Percentiles rank a stretch among this genome's conserved stretches.
Evolutionary conservation across 2,888 invertebrate species (phyloP).

Genomic region (Campoletis raptor): DNA sequence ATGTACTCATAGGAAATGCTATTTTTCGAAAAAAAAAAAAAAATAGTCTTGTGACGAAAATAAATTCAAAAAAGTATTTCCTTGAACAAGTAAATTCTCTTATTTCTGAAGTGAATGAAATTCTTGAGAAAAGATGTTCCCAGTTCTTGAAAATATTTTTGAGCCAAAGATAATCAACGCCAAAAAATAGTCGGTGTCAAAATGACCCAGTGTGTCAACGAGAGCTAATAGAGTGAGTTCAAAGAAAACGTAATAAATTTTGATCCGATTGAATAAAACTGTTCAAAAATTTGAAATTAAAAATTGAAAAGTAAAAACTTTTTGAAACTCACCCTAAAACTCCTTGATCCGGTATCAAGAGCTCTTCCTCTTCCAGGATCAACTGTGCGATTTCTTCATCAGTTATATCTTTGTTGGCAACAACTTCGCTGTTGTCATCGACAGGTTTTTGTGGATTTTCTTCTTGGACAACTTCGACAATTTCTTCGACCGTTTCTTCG

Average conservation of each 20-base stretch:
- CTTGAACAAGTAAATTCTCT: too few species aligned
- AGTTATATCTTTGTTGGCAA: conserved; percentile 85
- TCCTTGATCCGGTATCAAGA: conserved; percentile 88
- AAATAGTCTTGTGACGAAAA: too few species aligned
- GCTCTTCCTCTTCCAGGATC: conserved; percentile 89
- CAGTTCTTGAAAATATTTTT: too few species aligned
- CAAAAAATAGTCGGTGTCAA: background rate
- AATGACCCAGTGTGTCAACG: background rate
- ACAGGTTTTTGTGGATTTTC: conserved; percentile 76
- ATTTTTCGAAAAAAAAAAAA: background rate
- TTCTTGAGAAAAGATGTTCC: background rate
- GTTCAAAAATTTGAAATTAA: background rate
- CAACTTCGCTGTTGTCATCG: conserved; percentile 80
- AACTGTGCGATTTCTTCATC: conserved; percentile 90
- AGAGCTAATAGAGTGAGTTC: background rate
- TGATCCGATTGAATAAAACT: background rate
- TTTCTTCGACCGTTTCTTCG: conserved; percentile 66
- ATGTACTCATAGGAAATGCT: too few species aligned
- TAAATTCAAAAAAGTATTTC: too few species aligned
- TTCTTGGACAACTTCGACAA: conserved; percentile 68
- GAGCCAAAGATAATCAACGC: background rate
- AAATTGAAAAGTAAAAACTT: background rate
- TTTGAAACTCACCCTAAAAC: conserved; percentile 87
- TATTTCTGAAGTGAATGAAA: too few species aligned
- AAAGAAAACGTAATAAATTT: background rate